Base-by-base conservation (phyloP, 2,113 vertebrate species). In the Toxotes jaculatrix region DNA sequence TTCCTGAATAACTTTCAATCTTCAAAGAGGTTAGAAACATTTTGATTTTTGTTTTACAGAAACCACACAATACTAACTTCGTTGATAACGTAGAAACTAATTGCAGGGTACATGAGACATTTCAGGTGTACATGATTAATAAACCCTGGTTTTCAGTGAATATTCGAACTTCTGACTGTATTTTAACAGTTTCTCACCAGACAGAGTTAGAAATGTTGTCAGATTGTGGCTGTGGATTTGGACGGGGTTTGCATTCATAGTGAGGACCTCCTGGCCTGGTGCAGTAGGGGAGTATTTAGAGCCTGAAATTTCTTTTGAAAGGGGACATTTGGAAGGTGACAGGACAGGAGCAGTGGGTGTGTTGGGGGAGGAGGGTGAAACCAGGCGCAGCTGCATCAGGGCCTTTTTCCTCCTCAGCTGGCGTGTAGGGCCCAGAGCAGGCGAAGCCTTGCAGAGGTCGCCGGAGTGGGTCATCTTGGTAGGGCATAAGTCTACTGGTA, bases 321-420 rank as follows among this genome's bases (percentile, higher is more conserved):
- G 53, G 17, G 56, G 56, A 74, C 53, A 62, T 63, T 47, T 51
- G 66, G 31, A 51, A 38, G 32, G 19, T 53, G 56, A 40, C 31
- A 55, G 16, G 10, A 40, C 7, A 10, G 8, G 57, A 42, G 74
- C 10, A 57, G 32, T 10, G 1, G 76, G 13, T 4, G 40, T 27
- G 62, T n/a, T 10, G 5, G 53, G n/a, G 5, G 68, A 68, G 27
- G 69, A 40, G 10, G 64, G 76, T 0, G 93, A 69, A 0, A 88
- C 82, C 45, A 95, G 70, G 12, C 73, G 65, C 17, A 92, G 88
- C 71, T 94, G 93, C 38, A 83, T 88, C 62, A 92, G 49, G 5
- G 91, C 91, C 87, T 93, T 95, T 86, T 94, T 95, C 82, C 95
- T 89, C 78, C 89, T 93, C 45, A 96, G 87, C 55, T 92, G 86